phyloP scores from a whole-genome alignment of 2,113 vertebrate species.

The Phocoena phocoena region DNA sequence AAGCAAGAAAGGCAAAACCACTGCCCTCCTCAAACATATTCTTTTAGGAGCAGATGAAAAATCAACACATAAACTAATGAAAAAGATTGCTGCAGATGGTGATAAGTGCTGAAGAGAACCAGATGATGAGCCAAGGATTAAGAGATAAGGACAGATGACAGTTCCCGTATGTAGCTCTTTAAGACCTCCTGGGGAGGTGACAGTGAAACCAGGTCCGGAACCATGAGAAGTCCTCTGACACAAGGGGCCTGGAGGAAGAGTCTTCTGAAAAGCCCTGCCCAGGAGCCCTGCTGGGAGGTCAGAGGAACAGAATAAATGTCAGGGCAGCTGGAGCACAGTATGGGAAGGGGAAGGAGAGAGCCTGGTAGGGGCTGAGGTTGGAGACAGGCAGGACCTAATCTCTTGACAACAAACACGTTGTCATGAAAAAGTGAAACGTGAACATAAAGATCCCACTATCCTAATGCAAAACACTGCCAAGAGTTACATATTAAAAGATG shows the following conservation, averaged over 20 bases:
- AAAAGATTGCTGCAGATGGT: not conserved
- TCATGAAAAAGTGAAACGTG: not conserved
- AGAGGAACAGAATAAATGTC: not conserved
- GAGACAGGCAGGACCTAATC: not conserved
- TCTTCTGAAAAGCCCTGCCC: not conserved
- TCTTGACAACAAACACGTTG: not conserved
- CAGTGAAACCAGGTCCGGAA: not conserved
- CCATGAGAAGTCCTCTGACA: not conserved
- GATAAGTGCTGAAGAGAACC: not conserved
- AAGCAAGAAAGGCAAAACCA: not conserved
- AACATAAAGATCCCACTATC: not conserved
- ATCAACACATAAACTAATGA: not conserved
- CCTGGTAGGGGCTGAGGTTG: not conserved
- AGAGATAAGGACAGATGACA: not conserved
- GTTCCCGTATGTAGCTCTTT: accelerated
- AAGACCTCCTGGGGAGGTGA: not conserved
- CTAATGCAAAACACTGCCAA: not conserved
- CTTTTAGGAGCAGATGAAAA: not conserved
- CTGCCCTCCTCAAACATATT: not conserved
- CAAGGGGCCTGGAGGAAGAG: not conserved
- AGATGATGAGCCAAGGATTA: not conserved
- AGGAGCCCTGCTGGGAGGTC: not conserved
- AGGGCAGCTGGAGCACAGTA: accelerated
- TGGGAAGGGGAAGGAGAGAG: not conserved
- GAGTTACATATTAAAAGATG: slow-evolving; percentile 5